Evolutionary conservation across 1,140 invertebrate genomes (phyloP), one percentile per base, ranked within the genome.

Genomic region (Panonychus citri): DNA sequence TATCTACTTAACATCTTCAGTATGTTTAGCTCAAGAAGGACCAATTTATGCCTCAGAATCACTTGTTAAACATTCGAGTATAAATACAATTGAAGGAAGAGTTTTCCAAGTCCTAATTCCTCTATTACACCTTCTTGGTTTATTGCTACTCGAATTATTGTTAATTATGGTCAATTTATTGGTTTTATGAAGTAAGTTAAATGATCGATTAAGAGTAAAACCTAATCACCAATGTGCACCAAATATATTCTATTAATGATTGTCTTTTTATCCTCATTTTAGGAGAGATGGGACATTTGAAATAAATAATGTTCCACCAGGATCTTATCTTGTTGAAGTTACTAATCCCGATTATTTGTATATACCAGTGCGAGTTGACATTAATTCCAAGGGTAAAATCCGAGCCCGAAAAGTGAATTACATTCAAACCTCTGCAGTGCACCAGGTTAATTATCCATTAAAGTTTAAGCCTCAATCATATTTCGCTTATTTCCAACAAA

Each of bases 291-390:
- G 91, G 17, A 78, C 79, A 10, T 98, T 98, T 69, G 70, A 78
- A 13, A 78, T 98, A 48, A 80, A 82, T 62, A 87, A 89, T 64
- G 73, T 98, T 0, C 84, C 85, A 3, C 81, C 85, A 25, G 94
- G 93, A 10, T 95, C 91, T 1, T 96, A 96, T 67, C 77, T 97
- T 25, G 74, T 99, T 3, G 93, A 98, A 74, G 78, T 94, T n/a
- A 68, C 86, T 10, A 81, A 94, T 73, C 83, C 89, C 5, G 81
- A 90, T 64, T 89, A 81, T 65, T 75, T 82, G 58, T 98, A 89
- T 65, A 90, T 95, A 63, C 83, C 86, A 3, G 79, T 88, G 1
- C 74, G 90, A 58, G 85, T 96, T 1, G 90, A 96, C 71, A 91
- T 96, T 51, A 94, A 88, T 66, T 83, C 81, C 0, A 93, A 90